Evolutionary conservation across 37 sponge, comb jelly and placozoan species (phyloP).

Genomic region (Sycon ciliatum): DNA sequence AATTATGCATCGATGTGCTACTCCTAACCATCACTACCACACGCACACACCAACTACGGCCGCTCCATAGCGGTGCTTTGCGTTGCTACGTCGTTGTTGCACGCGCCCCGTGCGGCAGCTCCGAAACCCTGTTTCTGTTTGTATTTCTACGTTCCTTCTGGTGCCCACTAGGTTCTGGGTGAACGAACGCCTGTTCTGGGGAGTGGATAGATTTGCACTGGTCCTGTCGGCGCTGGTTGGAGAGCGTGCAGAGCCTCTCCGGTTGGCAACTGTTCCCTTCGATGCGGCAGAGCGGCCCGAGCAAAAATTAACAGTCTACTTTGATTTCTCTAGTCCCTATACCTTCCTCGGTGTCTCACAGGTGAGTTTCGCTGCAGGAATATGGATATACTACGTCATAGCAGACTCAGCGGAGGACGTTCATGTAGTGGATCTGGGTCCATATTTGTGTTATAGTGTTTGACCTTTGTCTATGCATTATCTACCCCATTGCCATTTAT

Average conservation of each 20-base stretch:
- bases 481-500: too few species aligned
- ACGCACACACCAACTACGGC: too few species aligned
- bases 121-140: not conserved
- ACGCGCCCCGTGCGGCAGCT: too few species aligned
- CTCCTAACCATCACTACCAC: too few species aligned
- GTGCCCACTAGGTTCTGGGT: conserved; percentile 63
- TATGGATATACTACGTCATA: not conserved
- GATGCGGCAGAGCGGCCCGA: not conserved
- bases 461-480: too few species aligned
- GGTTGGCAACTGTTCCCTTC: conserved; percentile 26
- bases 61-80: too few species aligned
- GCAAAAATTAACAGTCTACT: conserved; percentile 61
- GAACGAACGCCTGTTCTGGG: conserved; percentile 51
- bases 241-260: conserved; percentile 37
- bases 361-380: conserved; percentile 12
- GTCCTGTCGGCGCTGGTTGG: conserved; percentile 58
- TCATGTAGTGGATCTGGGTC: too few species aligned
- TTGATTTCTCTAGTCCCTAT: conserved; percentile 83
- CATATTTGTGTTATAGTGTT: too few species aligned
- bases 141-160: not conserved
- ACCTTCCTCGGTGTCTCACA: conserved; percentile 49
- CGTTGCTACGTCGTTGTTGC: too few species aligned
- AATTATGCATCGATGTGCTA: too few species aligned
- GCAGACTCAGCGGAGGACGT: too few species aligned
- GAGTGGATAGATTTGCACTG: conserved; percentile 69